Percentiles rank a stretch among this genome's conserved stretches.
These are phyloP conservation scores for Sarcophaga rosellei DNA, from an alignment of 2,888 invertebrate genomes.

Conservation along the genomic window DNA sequence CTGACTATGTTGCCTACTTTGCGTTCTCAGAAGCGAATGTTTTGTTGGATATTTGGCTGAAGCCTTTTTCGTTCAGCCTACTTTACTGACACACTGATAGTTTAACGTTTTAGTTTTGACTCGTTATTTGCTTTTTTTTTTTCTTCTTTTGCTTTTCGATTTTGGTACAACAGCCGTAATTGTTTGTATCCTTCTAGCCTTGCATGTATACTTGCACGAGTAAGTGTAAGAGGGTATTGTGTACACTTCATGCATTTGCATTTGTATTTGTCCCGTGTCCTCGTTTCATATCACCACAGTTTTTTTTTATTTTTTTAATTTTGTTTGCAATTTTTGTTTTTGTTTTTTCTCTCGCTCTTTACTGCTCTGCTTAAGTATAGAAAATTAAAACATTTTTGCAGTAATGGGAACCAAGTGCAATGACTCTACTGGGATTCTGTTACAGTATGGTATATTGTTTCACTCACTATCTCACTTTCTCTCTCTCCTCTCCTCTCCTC, in stretches of 20 bases:
- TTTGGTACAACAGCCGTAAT: not conserved
- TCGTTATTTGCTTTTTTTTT: conserved; percentile 3
- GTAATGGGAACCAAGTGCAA: conserved; percentile 66
- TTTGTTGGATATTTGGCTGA: conserved; percentile 12
- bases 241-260: not conserved
- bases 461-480: conserved; percentile 13
- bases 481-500: conserved; percentile 9
- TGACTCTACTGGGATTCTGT: conserved; percentile 62
- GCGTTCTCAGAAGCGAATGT: conserved; percentile 27
- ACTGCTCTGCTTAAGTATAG: conserved; percentile 41
- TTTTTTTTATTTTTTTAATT: conserved; percentile 33
- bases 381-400: conserved; percentile 65
- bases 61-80: conserved; percentile 43
- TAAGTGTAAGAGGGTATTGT: conserved; percentile 20
- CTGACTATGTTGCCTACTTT: conserved; percentile 24
- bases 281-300: conserved; percentile 22
- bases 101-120: conserved; percentile 29
- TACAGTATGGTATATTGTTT: conserved; percentile 29
- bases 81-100: conserved; percentile 57
- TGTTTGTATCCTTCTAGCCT: not conserved
- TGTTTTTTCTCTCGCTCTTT: conserved; percentile 7
- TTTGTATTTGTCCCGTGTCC: conserved; percentile 43
- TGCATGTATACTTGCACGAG: not conserved
- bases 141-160: not conserved
- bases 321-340: conserved; percentile 27